phyloP scores from a whole-genome alignment of 2,888 invertebrate genomes.

The Oegoconia quadripuncta region DNA sequence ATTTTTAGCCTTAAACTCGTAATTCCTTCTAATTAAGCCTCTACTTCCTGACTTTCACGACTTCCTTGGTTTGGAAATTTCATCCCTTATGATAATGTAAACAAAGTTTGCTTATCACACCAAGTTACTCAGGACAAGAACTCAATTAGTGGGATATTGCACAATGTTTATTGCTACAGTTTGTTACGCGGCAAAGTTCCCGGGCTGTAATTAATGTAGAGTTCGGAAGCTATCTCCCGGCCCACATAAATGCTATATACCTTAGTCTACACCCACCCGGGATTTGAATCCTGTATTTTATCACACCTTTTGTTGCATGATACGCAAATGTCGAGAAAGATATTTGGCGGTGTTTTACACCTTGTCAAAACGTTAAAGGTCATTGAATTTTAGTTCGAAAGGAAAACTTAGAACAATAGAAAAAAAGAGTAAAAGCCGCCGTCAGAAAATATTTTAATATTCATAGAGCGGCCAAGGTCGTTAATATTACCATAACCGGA shows the following conservation, averaged over 20 bases:
- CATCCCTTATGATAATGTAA: conserved; percentile 5
- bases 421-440: conserved; percentile 17
- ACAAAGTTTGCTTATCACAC: conserved; percentile 10
- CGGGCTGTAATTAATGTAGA: conserved; percentile 37
- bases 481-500: conserved; percentile 33
- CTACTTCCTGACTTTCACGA: no score
- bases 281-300: conserved; percentile 17
- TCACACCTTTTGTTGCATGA: conserved; percentile 7
- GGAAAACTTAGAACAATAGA: no score
- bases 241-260: conserved; percentile 28
- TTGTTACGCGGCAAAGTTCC: conserved; percentile 39
- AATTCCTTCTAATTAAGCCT: no score
- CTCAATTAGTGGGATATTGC: conserved; percentile 53
- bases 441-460: conserved; percentile 26
- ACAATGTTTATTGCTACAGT: conserved; percentile 50
- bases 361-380: no score
- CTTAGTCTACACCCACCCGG: conserved; percentile 33
- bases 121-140: conserved; percentile 25
- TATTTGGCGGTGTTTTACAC: no score
- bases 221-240: conserved; percentile 32
- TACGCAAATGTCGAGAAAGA: conserved; percentile 23
- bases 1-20: no score
- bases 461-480: conserved; percentile 27
- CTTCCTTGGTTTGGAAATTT: conserved; percentile 7
- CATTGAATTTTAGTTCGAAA: no score